Evolutionary conservation across 2,888 invertebrate species (phyloP).

Genomic region (Allygus modestus): DNA sequence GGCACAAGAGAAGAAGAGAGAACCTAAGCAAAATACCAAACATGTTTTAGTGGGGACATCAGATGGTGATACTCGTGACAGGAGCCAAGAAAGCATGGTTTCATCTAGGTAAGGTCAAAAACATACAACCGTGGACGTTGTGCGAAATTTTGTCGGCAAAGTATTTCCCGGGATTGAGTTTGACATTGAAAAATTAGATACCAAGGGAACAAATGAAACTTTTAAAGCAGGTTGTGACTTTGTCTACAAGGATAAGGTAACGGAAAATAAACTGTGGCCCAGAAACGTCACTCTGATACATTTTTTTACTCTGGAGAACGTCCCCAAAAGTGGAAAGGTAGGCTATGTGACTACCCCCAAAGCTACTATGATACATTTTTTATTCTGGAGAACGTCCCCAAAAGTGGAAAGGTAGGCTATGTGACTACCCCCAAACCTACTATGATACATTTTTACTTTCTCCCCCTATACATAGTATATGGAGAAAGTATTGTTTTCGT

Average conservation of each 20-base stretch:
- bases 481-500: too few relatives aligned
- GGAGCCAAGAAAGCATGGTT: conserved; percentile 50
- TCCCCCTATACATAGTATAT: too few relatives aligned
- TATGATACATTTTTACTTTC: too few relatives aligned
- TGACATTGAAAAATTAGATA: conserved; percentile 32
- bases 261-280: not conserved
- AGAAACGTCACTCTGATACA: conserved; percentile 5
- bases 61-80: not conserved
- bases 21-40: not conserved
- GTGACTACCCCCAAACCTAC: too few relatives aligned
- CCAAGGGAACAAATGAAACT: conserved; percentile 22
- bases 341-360: not conserved
- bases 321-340: not conserved
- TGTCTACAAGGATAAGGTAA: not conserved
- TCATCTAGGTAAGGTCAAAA: conserved; percentile 39
- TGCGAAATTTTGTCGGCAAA: conserved; percentile 74
- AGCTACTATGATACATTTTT: too few relatives aligned
- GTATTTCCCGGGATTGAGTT: conserved; percentile 28
- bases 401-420: too few relatives aligned
- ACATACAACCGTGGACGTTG: not conserved
- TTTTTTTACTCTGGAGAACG: conserved; percentile 26
- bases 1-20: not conserved
- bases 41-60: not conserved
- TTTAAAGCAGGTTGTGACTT: conserved; percentile 48
- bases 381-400: too few relatives aligned